These are phyloP conservation scores for Plumapathes pennacea DNA, from an alignment of 92 coral and sea anemone genomes.

Conservation along the genomic window DNA sequence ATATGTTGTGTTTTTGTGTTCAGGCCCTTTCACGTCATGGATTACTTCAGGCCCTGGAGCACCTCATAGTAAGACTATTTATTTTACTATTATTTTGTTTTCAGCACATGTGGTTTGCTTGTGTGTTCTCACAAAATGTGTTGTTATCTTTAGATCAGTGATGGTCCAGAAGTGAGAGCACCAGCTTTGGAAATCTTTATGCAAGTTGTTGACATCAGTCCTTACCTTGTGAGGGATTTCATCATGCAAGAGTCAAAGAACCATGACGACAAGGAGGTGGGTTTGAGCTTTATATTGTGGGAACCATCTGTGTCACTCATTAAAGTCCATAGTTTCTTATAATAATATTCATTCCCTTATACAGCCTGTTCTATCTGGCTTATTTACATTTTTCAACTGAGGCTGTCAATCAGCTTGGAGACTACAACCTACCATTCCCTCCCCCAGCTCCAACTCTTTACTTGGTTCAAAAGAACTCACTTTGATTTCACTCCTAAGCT, in stretches of 20 bases:
- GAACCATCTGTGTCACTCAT: no score
- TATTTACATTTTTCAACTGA: no score
- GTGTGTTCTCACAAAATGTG: background rate
- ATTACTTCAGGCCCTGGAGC: constrained; percentile 82
- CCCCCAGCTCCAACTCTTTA: no score
- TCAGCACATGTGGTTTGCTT: background rate
- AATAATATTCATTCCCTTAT: no score
- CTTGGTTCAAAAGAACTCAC: no score
- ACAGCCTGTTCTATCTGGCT: no score
- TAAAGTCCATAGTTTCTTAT: no score
- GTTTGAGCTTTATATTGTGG: no score
- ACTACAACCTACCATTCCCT: no score
- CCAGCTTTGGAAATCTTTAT: constrained; percentile 90
- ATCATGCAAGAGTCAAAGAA: constrained; percentile 89
- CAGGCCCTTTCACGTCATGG: constrained; percentile 92
- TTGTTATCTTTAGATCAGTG: constrained; percentile 58
- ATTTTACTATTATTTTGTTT: background rate
- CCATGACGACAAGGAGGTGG: constrained; percentile 72
- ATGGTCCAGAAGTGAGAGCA: constrained; percentile 65
- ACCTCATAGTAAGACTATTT: constrained; percentile 71
- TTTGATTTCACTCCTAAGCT: no score
- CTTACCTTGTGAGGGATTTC: constrained; percentile 92
- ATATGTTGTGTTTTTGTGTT: background rate
- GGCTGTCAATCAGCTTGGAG: no score
- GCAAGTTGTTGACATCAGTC: constrained; percentile 95